phyloP scores from a whole-genome alignment of 1,140 invertebrate species.

The Aethina tumida region DNA sequence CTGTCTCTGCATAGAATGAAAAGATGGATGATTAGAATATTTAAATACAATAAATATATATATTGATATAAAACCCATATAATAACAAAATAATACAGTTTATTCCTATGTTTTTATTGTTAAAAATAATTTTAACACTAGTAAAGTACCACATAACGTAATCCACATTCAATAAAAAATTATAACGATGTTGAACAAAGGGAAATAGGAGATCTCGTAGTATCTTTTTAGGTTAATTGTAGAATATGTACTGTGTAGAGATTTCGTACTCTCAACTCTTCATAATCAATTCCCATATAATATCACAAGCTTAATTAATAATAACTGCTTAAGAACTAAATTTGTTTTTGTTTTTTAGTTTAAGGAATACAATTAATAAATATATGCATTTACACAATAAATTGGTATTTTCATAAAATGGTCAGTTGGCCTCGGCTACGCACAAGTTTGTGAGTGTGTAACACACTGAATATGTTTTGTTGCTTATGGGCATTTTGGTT shows the following conservation, averaged over 20 bases:
- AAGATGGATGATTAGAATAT: no score
- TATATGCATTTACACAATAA: no score
- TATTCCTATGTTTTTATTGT: conserved; percentile 4
- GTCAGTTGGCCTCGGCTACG: no score
- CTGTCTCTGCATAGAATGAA: no score
- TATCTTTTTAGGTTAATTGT: no score
- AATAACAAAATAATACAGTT: conserved; percentile 13
- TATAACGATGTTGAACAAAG: conserved; percentile 8
- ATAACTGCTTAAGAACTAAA: conserved; percentile 16
- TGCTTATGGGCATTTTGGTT: no score
- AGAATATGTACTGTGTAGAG: conserved; percentile 15
- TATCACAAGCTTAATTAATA: conserved; percentile 28
- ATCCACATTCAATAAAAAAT: conserved; percentile 8
- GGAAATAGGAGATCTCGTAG: conserved; percentile 16
- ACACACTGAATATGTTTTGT: no score
- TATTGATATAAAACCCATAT: conserved; percentile 15
- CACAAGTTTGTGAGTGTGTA: no score
- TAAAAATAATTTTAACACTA: conserved; percentile 12
- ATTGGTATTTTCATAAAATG: no score
- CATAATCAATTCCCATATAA: conserved; percentile 27
- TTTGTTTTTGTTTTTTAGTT: no score
- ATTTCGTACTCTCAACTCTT: conserved; percentile 20
- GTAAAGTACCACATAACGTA: conserved; percentile 7
- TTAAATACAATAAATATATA: conserved; percentile 24
- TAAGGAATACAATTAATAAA: no score